Evolutionary conservation across 2,888 invertebrate genomes (phyloP).

Genomic region (Hirudinaria manillensis): DNA sequence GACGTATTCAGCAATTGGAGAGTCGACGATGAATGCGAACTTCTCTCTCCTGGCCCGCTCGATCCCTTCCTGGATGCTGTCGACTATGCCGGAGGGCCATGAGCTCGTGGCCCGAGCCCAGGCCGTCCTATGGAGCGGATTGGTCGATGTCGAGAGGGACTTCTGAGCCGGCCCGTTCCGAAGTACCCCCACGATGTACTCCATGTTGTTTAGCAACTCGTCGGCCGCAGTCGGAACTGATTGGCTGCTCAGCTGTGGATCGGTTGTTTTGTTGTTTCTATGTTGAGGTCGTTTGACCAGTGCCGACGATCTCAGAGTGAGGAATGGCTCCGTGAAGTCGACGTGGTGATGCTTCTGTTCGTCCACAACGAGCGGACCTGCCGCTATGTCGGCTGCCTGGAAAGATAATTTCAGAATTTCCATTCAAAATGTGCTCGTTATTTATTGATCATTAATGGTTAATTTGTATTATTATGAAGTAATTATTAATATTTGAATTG

Average conservation of each 20-base stretch:
- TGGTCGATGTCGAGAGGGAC: constrained; percentile 27
- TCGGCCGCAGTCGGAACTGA: constrained; percentile 27
- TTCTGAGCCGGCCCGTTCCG: constrained; percentile 27
- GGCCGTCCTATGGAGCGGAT: constrained; percentile 26
- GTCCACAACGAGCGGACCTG: constrained; percentile 36
- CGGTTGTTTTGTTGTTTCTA: neutral
- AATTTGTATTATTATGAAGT: no score
- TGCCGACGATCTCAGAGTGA: constrained; percentile 38
- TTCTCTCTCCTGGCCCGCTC: constrained; percentile 35
- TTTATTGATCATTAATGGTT: no score
- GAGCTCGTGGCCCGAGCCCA: constrained; percentile 36
- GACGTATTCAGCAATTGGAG: constrained; percentile 38
- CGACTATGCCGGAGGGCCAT: constrained; percentile 37
- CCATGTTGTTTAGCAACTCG: constrained; percentile 33
- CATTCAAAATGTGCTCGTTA: neutral
- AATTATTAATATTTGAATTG: no score
- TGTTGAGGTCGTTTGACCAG: constrained; percentile 28
- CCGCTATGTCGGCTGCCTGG: constrained; percentile 40
- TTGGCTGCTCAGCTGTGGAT: constrained; percentile 10
- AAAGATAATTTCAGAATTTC: neutral
- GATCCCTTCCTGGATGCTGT: constrained; percentile 37
- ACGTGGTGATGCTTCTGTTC: constrained; percentile 31
- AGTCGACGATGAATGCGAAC: constrained; percentile 39
- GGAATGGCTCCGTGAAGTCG: constrained; percentile 39
- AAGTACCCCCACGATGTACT: constrained; percentile 35